These are phyloP conservation scores for Adineta ricciae DNA, from an alignment of 2,888 invertebrate species.

Conservation along the genomic window DNA sequence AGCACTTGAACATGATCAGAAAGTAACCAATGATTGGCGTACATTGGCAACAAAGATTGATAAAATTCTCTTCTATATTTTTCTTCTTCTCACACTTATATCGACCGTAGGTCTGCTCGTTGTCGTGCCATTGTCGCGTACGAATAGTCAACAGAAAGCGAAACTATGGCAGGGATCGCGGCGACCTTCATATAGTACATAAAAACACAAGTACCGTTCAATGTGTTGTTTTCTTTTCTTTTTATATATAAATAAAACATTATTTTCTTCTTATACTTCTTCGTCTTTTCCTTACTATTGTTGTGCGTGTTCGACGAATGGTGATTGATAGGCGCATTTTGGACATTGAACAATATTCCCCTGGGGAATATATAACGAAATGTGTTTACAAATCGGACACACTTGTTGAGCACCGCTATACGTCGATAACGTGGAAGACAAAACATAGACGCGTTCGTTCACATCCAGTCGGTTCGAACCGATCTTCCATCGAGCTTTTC, in stretches of 20 bases:
- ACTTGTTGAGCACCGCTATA: not conserved
- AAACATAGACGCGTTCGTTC: not conserved
- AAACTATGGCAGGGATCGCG: not conserved
- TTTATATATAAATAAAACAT: not conserved
- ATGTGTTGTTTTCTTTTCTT: not conserved
- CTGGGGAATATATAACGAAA: not conserved
- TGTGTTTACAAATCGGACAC: not conserved
- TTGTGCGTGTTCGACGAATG: not conserved
- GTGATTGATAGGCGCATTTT: not conserved
- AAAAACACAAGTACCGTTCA: not conserved
- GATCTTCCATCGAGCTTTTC: not conserved
- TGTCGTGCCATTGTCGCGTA: constrained; percentile 48
- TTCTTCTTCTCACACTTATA: constrained; percentile 52
- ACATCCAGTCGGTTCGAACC: not conserved
- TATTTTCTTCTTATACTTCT: not conserved
- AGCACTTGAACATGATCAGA: constrained; percentile 44
- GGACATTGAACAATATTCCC: not conserved
- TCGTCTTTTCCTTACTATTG: not conserved
- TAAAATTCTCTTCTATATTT: constrained; percentile 55
- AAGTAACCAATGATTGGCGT: constrained; percentile 54
- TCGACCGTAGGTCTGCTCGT: constrained; percentile 53
- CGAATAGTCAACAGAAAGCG: constrained; percentile 14
- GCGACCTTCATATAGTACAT: not conserved
- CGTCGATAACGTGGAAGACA: not conserved
- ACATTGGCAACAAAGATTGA: constrained; percentile 54